Conservation (phyloP, 2,888 invertebrate genomes). For the Silvanus unidentatus region DNA sequence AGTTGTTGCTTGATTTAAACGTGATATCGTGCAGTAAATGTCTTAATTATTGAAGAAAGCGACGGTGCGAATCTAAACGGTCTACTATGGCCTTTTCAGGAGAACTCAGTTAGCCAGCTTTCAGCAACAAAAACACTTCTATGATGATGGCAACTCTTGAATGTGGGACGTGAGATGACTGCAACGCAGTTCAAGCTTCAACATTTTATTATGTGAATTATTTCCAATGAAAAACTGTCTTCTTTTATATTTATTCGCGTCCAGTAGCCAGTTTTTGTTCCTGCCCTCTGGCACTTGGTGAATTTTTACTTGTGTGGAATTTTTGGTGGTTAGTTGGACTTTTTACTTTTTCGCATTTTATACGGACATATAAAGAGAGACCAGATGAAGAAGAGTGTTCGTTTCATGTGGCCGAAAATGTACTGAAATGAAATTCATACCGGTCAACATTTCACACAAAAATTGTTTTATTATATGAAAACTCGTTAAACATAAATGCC, state of each 20-base stretch:
- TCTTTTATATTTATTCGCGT: constrained; percentile 22
- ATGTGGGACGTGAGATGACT: constrained; percentile 41
- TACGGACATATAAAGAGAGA: too few relatives aligned
- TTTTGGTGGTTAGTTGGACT: constrained; percentile 30
- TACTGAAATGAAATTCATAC: not conserved
- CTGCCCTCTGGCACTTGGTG: constrained; percentile 15
- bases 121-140: constrained; percentile 35
- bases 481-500: too few relatives aligned
- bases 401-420: not conserved
- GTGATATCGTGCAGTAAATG: constrained; percentile 46
- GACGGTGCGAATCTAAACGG: constrained; percentile 47
- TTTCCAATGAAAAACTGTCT: constrained; percentile 40
- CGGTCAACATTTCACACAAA: not conserved
- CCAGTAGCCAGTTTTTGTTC: constrained; percentile 36
- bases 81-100: constrained; percentile 47
- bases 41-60: constrained; percentile 46
- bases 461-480: too few relatives aligned
- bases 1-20: constrained; percentile 47
- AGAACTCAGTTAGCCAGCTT: constrained; percentile 39
- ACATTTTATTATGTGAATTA: constrained; percentile 42
- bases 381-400: too few relatives aligned
- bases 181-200: constrained; percentile 29
- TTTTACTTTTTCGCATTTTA: constrained; percentile 21
- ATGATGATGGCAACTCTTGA: constrained; percentile 31
- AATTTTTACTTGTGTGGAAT: constrained; percentile 41